Conservation (phyloP, 2,888 invertebrate species). For the Calliphora vomitoria region DNA sequence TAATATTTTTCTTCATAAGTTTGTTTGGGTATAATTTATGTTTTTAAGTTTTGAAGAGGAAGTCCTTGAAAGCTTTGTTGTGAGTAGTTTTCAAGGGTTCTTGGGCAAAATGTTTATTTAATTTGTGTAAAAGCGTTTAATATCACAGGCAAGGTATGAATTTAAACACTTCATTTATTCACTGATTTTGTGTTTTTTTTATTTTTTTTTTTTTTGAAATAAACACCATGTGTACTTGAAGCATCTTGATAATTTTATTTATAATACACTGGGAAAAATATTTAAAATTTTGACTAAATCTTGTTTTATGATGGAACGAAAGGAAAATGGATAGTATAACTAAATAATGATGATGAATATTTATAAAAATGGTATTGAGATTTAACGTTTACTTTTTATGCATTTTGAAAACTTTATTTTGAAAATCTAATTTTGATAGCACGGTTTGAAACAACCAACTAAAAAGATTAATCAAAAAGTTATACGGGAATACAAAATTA, state of each 20-base stretch:
- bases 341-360: too few relatives aligned
- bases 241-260: constrained; percentile 43
- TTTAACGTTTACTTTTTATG: too few relatives aligned
- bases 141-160: constrained; percentile 84
- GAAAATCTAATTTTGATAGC: too few relatives aligned
- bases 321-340: too few relatives aligned
- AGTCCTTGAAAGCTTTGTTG: constrained; percentile 58
- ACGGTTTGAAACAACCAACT: too few relatives aligned
- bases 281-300: too few relatives aligned
- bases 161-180: constrained; percentile 81
- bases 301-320: too few relatives aligned
- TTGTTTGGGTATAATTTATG: background rate
- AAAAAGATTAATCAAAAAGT: too few relatives aligned
- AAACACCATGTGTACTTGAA: constrained; percentile 55
- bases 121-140: constrained; percentile 79
- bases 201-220: constrained; percentile 3
- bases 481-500: too few relatives aligned
- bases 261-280: constrained; percentile 26
- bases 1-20: background rate
- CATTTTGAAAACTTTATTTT: too few relatives aligned
- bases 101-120: constrained; percentile 67
- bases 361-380: too few relatives aligned
- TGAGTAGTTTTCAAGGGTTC: constrained; percentile 75
- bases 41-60: constrained; percentile 54
- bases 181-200: background rate